Conservation (phyloP, 2,888 invertebrate species). For the Hypselothyrea guttata region DNA sequence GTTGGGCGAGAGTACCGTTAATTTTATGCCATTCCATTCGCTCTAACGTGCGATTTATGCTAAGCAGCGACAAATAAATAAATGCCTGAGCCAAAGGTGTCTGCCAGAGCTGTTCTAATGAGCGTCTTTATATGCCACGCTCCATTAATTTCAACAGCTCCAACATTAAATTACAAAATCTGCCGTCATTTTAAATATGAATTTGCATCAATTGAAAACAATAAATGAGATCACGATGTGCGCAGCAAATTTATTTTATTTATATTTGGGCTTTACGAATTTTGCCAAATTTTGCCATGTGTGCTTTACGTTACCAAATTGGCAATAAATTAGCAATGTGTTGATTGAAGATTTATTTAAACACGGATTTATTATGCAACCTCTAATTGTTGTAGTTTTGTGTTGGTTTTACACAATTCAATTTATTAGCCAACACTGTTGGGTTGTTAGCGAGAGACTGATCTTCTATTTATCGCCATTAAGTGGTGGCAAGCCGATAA, state of each 20-base stretch:
- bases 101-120: constrained; percentile 46
- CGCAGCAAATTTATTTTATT: not conserved
- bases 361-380: too few relatives aligned
- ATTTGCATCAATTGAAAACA: constrained; percentile 13
- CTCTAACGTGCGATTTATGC: constrained; percentile 73
- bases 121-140: constrained; percentile 45
- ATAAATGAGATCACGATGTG: constrained; percentile 4
- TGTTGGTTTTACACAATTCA: too few relatives aligned
- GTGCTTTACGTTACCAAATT: too few relatives aligned
- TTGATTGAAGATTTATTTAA: too few relatives aligned
- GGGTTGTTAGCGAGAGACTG: too few relatives aligned
- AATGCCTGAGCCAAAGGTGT: constrained; percentile 61
- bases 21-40: constrained; percentile 73
- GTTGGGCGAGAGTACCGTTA: constrained; percentile 52
- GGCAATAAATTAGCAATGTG: not conserved
- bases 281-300: not conserved
- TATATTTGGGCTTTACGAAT: not conserved
- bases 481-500: too few relatives aligned
- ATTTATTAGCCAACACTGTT: too few relatives aligned
- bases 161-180: constrained; percentile 3
- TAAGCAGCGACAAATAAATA: constrained; percentile 71
- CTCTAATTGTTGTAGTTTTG: too few relatives aligned
- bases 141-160: constrained; percentile 41
- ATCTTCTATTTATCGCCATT: too few relatives aligned
- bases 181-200: constrained; percentile 9